Base-by-base conservation (phyloP, 2,888 invertebrate genomes). In the Pimpla rufipes region DNA sequence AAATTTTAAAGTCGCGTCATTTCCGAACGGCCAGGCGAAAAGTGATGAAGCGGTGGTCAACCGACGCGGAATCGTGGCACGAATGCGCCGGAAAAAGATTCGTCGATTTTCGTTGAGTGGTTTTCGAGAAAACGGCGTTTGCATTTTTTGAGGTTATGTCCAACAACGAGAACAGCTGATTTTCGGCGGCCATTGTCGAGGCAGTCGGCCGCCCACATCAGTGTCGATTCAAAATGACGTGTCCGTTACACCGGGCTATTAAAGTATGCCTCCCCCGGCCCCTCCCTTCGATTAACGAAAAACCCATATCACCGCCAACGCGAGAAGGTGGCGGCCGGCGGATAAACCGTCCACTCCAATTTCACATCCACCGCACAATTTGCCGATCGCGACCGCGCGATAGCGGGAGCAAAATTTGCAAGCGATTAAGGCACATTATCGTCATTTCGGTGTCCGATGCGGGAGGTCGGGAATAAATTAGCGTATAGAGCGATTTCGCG, bases 401-500 rank as follows among this genome's bases (percentile, higher is more conserved):
- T 37, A 16, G 10, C 4, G 35, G 13, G 35, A 59, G 6, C 8
- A 62, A 62, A 62, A 35, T 62, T 62, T 37, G 57, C 35, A 18
- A 37, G 8, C 37, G 62, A 62, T 62, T 37, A 62, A 18, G 37
- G 37, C 37, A 16, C 62, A 37, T 62, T 62, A 62, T 62, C 62
- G 16, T 62, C 35, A 11, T 62, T 62, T 37, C 18, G 62, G 62
- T 37, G 62, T 37, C 37, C 8, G 10, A 37, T n/a, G 40, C 18
- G 16, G 37, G 18, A 40, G 62, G 8, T 62, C 16, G 37, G 18
- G 62, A 62, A 62, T 16, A 18, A 35, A 62, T 62, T 62, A 62
- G 18, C 62, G 62, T 62, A 62, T 62, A 62, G 37, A 62, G 37
- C 62, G 62, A 62, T 62, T 62, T 62, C 62, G 62, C 62, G 37